Conservation (phyloP, 2,888 invertebrate species). For the Acanthococcus lagerstroemiae region DNA sequence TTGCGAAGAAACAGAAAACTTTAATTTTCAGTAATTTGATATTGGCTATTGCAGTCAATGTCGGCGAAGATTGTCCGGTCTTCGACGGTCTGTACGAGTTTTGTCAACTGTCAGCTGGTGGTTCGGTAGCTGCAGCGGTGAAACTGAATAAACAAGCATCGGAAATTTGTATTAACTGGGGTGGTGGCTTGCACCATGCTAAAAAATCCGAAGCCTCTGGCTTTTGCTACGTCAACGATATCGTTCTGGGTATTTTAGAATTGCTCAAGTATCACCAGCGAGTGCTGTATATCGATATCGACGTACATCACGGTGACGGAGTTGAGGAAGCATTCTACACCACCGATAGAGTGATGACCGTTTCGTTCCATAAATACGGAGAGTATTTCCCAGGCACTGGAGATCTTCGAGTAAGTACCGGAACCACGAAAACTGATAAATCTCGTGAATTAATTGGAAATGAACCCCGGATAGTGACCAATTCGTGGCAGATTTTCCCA, state of each 20-base stretch:
- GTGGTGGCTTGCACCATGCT: slow-evolving; percentile 97
- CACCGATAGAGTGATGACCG: slow-evolving; percentile 98
- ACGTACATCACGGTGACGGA: slow-evolving; percentile 99
- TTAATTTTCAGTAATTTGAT: not conserved
- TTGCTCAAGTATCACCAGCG: slow-evolving; percentile 93
- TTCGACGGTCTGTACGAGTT: slow-evolving; percentile 99
- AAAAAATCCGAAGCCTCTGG: slow-evolving; percentile 99
- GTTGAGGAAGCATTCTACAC: slow-evolving; percentile 99
- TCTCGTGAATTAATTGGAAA: not conserved
- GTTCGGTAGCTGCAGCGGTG: slow-evolving; percentile 97
- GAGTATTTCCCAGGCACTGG: slow-evolving; percentile 99
- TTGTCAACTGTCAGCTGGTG: slow-evolving; percentile 95
- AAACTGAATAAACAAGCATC: slow-evolving; percentile 97
- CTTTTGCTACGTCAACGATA: slow-evolving; percentile 99
- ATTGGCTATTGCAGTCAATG: slow-evolving; percentile 58
- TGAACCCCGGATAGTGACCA: not conserved
- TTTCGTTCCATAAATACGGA: slow-evolving; percentile 98
- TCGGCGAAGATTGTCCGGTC: slow-evolving; percentile 98
- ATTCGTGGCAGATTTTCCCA: too few relatives aligned
- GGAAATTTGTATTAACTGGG: slow-evolving; percentile 99
- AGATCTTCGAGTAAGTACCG: slow-evolving; percentile 46
- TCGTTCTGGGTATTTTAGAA: slow-evolving; percentile 94
- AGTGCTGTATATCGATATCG: slow-evolving; percentile 96
- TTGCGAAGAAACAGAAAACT: not conserved
- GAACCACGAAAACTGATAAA: not conserved